Evolutionary conservation across 92 coral and sea anemone species (phyloP).

Genomic region (Galaxea fascicularis): DNA sequence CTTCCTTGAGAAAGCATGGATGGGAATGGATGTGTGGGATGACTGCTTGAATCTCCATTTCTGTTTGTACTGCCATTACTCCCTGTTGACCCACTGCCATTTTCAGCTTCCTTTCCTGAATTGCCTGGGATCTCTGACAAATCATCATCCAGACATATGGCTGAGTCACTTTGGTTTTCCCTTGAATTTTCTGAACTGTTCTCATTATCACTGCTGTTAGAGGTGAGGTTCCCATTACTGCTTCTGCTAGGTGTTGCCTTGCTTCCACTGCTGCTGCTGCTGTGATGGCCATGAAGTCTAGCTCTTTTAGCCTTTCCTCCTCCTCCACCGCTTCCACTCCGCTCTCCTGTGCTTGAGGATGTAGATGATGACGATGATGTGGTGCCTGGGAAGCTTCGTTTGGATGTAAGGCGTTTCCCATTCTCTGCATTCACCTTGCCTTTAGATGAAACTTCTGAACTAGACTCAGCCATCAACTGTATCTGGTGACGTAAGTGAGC

Average conservation of each 20-base stretch:
- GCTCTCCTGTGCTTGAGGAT: slow-evolving; percentile 32
- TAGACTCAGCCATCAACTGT: slow-evolving; percentile 48
- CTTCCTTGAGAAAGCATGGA: slow-evolving; percentile 35
- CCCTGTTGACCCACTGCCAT: slow-evolving; percentile 37
- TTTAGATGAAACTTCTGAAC: slow-evolving; percentile 10
- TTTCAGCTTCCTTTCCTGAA: slow-evolving; percentile 42
- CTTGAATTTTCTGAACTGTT: slow-evolving; percentile 49
- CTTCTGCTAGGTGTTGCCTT: slow-evolving; percentile 20
- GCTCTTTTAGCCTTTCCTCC: slow-evolving; percentile 45
- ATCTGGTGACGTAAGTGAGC: slow-evolving; percentile 71
- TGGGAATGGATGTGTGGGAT: slow-evolving; percentile 31
- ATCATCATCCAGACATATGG: slow-evolving; percentile 53
- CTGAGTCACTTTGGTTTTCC: slow-evolving; percentile 53
- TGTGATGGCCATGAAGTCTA: slow-evolving; percentile 41
- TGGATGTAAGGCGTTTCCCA: slow-evolving; percentile 26
- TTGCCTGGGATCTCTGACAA: slow-evolving; percentile 32
- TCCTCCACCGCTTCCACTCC: slow-evolving; percentile 41
- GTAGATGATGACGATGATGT: slow-evolving; percentile 50
- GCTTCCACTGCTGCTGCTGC: slow-evolving; percentile 19
- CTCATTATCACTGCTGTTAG: slow-evolving; percentile 51
- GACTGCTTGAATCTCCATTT: slow-evolving; percentile 23
- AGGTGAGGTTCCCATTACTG: slow-evolving; percentile 41
- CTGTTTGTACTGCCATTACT: slow-evolving; percentile 39
- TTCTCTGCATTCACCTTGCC: slow-evolving; percentile 8
- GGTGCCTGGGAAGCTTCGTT: slow-evolving; percentile 37